Conservation (phyloP, 2,113 vertebrate genomes). For the Astatotilapia flaviijosephi region DNA sequence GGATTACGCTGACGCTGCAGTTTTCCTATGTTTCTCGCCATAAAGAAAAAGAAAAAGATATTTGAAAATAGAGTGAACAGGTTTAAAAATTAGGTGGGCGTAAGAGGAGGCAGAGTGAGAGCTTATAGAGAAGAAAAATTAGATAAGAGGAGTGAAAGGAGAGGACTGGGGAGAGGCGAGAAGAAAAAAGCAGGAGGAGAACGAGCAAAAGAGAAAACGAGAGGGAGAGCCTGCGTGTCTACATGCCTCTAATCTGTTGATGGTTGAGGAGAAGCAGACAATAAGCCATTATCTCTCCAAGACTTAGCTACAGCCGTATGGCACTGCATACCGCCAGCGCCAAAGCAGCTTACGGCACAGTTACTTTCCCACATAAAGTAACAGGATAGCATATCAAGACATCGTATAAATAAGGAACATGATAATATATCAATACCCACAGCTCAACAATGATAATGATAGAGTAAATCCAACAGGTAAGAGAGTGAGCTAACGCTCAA, state of each 20-base stretch:
- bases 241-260: constrained; percentile 66
- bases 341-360: constrained; percentile 28
- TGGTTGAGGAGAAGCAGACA: constrained; percentile 64
- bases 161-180: background rate
- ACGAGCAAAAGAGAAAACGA: constrained; percentile 17
- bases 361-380: constrained; percentile 2
- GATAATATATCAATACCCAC: background rate
- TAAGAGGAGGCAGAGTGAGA: background rate
- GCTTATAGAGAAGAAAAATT: constrained; percentile 12
- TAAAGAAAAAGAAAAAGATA: constrained; percentile 22
- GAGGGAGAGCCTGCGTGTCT: constrained; percentile 43
- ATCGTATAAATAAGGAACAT: background rate
- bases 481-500: background rate
- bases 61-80: constrained; percentile 49
- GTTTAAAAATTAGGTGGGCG: constrained; percentile 41
- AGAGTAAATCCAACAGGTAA: background rate
- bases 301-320: constrained; percentile 45
- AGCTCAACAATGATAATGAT: background rate
- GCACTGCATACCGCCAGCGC: constrained; percentile 6
- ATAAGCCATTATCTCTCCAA: constrained; percentile 58
- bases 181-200: background rate
- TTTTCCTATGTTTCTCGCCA: constrained; percentile 48
- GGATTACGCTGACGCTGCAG: constrained; percentile 40
- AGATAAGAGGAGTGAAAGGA: constrained; percentile 13
- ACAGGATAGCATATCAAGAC: background rate